Conservation (phyloP, 2,888 invertebrate genomes). For the Andrena minutula region DNA sequence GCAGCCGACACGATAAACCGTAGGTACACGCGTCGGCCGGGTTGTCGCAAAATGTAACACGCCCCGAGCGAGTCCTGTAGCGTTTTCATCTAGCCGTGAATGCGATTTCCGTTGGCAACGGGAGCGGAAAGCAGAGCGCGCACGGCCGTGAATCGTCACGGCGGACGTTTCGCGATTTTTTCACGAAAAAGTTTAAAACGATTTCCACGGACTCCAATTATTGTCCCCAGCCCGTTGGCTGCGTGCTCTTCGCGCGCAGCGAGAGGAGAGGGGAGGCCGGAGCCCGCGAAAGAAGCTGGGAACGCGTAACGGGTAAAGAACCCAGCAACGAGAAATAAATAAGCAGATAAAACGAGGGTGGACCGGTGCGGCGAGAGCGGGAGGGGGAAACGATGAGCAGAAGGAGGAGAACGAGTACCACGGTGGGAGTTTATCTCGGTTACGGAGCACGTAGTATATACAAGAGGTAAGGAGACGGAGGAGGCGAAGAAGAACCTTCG, state of each 20-base stretch:
- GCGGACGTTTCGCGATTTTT: conserved; percentile 5
- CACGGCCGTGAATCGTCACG: neutral
- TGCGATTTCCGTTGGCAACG: neutral
- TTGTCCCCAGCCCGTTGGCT: conserved; percentile 2
- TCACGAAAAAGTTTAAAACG: conserved; percentile 17
- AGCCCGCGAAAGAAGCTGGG: conserved; percentile 29
- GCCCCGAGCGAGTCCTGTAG: neutral
- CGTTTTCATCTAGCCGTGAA: neutral
- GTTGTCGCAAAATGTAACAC: conserved; percentile 3
- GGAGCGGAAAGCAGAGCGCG: neutral
- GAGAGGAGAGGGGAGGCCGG: neutral
- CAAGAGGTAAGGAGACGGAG: conserved; percentile 62
- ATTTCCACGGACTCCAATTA: conserved; percentile 23
- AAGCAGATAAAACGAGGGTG: conserved; percentile 57
- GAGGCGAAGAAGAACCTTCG: conserved; percentile 65
- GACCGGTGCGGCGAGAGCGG: conserved; percentile 14
- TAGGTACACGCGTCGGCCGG: conserved; percentile 7
- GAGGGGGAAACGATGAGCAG: conserved; percentile 27
- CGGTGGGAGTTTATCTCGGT: conserved; percentile 74
- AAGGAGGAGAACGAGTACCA: conserved; percentile 47
- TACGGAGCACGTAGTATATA: conserved; percentile 66
- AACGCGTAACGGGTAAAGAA: conserved; percentile 56
- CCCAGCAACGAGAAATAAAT: conserved; percentile 60
- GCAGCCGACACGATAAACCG: conserved; percentile 33
- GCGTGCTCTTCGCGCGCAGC: neutral